Evolutionary conservation across 2,888 invertebrate genomes (phyloP), one percentile per base, ranked within the genome.

Genomic region (Polydrusus tereticollis): DNA sequence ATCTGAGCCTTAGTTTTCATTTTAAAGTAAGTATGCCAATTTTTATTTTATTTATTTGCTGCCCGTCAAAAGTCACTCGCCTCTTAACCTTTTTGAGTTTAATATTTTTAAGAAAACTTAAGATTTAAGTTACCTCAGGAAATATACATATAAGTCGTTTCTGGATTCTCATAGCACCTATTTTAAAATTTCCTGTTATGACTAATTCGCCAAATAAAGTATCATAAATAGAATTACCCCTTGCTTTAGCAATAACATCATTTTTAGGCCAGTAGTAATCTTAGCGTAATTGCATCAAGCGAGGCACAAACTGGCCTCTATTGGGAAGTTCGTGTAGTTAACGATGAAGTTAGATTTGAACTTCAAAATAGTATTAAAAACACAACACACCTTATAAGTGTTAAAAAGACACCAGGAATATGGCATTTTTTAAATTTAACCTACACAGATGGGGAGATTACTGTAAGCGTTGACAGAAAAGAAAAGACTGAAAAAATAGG

Each of bases 291-390:
- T 77, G 95, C 95, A 64, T 94, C 94, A 72, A 94, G 94, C 81
- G 93, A 94, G 83, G 92, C 94, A 55, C 89, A 88, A 79, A 91
- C 91, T 63, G 89, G 92, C 50, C 93, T 95, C 77, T 94, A 94
- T 85, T 96, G 95, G 95, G 95, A 96, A 91, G 94, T 95, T 29
- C 89, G 94, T 67, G 90, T 94, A 81, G 92, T 94, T 8, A 93
- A 94, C 83, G 94, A 95, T 83, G 94, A 95, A 86, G 91, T 95
- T 73, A 89, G 94, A 78, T 95, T 96, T 82, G 94, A 94, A 85
- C 86, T 96, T 60, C 90, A 93, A 38, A 92, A 94, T 78, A 87
- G 90, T 43, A 89, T 89, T 36, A 94, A 93, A 79, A 95, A 95
- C 81, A 88, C 92, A 1, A 94, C 94, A 0, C 91, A 93, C 72